Evolutionary conservation across 2,888 invertebrate genomes (phyloP), one percentile per base, ranked within the genome.

Genomic region (Napeogenes inachia): DNA sequence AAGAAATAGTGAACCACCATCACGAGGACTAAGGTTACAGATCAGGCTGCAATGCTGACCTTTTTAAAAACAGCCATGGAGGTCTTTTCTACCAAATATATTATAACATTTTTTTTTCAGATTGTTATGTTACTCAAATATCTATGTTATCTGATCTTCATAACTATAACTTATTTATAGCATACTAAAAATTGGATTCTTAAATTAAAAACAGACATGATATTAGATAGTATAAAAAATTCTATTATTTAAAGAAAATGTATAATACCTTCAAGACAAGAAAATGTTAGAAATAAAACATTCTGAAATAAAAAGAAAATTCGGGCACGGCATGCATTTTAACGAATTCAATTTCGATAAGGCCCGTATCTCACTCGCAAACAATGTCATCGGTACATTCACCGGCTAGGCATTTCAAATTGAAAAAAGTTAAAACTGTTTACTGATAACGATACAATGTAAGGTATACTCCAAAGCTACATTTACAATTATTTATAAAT

Each of bases 331-430:
- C 61, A 64, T 64, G 61, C 64, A 66, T 66, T 66, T 66, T 64
- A 66, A 47, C 32, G 58, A 62, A 62, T 58, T 57, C 59, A 59
- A 59, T 61, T 64, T 57, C 62, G 67, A 67, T 67, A 67, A 64
- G 64, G 62, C 67, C 65, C 64, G 62, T 65, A 67, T 67, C 62
- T 62, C 54, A 57, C 56, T 59, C 59, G 45, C 67, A 65, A 65
- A 67, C 65, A 67, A 66, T 66, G 61, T 30, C 61, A 63, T 54
- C 57, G 61, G 55, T 58, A 61, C 59, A 56, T 57, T 57, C 59
- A 42, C 47, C 46, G 54, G 42, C 58, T 46, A 13, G 38, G 55
- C 58, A 58, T 62, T 57, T 58, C 55, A 45, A 54, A 62, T 58
- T 58, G 54, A 57, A 62, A 62, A 57, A 57, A 54, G 38, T 54